Percentiles rank a stretch among this genome's conserved stretches.
Conservation (phyloP, 1,140 invertebrate species). For the Drosophila aff. region DNA sequence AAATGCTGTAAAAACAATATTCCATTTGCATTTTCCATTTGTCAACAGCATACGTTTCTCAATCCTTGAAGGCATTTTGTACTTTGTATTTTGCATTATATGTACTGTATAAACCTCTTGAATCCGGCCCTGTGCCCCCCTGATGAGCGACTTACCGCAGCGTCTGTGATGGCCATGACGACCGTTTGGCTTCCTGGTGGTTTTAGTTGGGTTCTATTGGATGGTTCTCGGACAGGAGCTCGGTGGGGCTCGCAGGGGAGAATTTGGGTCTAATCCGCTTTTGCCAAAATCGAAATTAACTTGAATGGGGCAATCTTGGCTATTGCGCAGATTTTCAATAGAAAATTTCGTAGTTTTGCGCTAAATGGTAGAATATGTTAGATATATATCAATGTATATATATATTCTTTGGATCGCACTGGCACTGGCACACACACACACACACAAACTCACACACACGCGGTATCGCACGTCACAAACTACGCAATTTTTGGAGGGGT, state of each 20-base stretch:
- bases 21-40: neutral
- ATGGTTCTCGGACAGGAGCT: conserved; percentile 2
- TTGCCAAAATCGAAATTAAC: conserved; percentile 53
- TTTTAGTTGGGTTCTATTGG: conserved; percentile 2
- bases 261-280: conserved; percentile 43
- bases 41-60: neutral
- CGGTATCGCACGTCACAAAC: conserved; percentile 61
- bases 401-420: conserved; percentile 29
- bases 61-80: conserved; percentile 6
- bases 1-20: neutral
- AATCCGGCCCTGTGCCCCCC: conserved; percentile 24
- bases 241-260: neutral
- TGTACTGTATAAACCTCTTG: conserved; percentile 1
- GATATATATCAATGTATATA: neutral
- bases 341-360: conserved; percentile 27
- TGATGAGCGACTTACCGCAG: conserved; percentile 33
- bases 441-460: conserved; percentile 3
- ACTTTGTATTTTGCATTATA: neutral
- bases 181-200: conserved; percentile 40
- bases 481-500: conserved; percentile 39
- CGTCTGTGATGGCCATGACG: conserved; percentile 50
- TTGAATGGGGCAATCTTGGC: conserved; percentile 32
- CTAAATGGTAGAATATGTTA: conserved; percentile 43
- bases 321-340: conserved; percentile 41
- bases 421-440: conserved; percentile 7